A percentile compares a stretch with the other conserved stretches of the same genome.
Conservation (phyloP, 35 echinoderm and acorn worm genomes). For the Apostichopus parvimensis region DNA sequence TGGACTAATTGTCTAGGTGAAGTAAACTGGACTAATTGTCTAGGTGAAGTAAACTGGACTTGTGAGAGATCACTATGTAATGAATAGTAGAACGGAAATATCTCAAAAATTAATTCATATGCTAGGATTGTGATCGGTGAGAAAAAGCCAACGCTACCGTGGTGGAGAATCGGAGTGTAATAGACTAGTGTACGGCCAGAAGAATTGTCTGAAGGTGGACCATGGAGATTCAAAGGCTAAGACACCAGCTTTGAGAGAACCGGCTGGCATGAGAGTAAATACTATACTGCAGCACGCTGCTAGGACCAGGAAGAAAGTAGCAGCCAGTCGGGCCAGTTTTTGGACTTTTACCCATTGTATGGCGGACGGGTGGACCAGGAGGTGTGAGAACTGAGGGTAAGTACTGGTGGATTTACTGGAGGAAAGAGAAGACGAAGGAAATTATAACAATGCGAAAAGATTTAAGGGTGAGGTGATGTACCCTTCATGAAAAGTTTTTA, state of each 20-base stretch:
- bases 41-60: too few relatives aligned
- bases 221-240: conserved; percentile 33
- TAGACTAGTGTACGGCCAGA: conserved; percentile 51
- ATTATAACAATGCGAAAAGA: not conserved
- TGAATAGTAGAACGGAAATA: too few relatives aligned
- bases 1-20: too few relatives aligned
- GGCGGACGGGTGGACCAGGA: not conserved
- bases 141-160: not conserved
- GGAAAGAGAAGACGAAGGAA: not conserved
- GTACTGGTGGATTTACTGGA: conserved; percentile 3
- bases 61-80: too few relatives aligned
- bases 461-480: too few relatives aligned
- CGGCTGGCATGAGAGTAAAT: conserved; percentile 35
- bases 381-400: conserved; percentile 15
- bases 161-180: conserved; percentile 27
- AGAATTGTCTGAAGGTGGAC: conserved; percentile 38
- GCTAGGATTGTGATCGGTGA: too few relatives aligned
- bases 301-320: conserved; percentile 37
- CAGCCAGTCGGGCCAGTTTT: conserved; percentile 31
- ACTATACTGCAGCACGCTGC: conserved; percentile 38
- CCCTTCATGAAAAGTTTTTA: too few relatives aligned
- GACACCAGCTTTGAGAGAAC: not conserved
- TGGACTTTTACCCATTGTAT: conserved; percentile 57
- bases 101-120: too few relatives aligned
- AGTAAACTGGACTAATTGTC: too few relatives aligned